Conservation (phyloP, 2,113 vertebrate species). For the Acrocephalus arundinaceus region DNA sequence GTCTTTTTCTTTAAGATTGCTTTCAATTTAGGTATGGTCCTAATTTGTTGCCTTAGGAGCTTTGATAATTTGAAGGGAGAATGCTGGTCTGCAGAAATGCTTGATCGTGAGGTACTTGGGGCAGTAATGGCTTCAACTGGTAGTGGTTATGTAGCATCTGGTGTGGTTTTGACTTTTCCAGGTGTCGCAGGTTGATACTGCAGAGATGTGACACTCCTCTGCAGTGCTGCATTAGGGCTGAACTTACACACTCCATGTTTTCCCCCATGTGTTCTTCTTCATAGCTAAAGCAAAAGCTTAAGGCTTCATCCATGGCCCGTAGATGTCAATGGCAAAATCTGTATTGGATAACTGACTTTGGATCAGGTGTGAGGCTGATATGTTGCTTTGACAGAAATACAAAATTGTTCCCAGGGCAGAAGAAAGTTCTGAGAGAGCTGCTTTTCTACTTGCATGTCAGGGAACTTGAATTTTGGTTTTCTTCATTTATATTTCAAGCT, state of each 20-base stretch:
- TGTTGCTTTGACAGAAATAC: background rate
- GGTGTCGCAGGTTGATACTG: fast-evolving
- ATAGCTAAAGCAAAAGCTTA: background rate
- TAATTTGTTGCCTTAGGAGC: background rate
- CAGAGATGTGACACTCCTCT: background rate
- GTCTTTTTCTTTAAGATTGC: background rate
- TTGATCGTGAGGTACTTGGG: background rate
- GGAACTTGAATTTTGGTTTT: constrained; percentile 24
- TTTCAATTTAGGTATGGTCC: background rate
- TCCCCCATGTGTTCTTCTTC: background rate
- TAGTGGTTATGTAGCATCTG: background rate
- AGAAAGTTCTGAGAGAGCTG: background rate
- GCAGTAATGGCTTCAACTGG: background rate
- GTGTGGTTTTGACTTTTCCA: background rate
- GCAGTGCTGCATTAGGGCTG: background rate
- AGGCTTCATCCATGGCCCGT: background rate
- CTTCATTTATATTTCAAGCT: constrained; percentile 36
- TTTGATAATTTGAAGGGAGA: background rate
- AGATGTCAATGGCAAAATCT: background rate
- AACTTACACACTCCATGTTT: background rate
- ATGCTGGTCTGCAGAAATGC: background rate
- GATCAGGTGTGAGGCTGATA: background rate
- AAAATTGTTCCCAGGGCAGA: background rate
- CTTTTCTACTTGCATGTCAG: background rate
- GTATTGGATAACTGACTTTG: background rate